Conservation (phyloP, 23 tunicate species). For the Aplidium turbinatum region DNA sequence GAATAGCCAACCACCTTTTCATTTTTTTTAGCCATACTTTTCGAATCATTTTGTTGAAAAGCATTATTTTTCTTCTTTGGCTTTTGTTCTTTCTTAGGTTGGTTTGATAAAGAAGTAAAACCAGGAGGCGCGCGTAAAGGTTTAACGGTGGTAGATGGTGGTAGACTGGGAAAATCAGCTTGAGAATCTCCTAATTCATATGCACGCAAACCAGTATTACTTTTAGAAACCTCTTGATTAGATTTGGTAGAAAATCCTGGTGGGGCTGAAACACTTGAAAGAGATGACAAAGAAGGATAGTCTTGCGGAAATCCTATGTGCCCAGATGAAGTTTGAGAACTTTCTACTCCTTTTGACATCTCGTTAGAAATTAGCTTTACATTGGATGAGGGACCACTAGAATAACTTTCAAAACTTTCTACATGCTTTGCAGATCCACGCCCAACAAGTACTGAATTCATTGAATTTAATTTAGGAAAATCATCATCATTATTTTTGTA, state of each 20-base stretch:
- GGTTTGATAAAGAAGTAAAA: neutral
- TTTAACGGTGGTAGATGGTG: neutral
- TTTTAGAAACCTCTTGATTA: neutral
- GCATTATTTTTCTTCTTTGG: neutral
- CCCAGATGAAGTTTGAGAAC: no score
- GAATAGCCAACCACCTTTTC: neutral
- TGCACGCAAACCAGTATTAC: no score
- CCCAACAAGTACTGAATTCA: constrained; percentile 31
- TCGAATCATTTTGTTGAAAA: neutral
- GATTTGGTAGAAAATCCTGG: constrained; percentile 41
- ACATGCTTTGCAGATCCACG: constrained; percentile 36
- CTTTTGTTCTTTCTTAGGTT: neutral
- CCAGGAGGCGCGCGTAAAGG: constrained; percentile 39
- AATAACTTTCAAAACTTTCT: constrained; percentile 28
- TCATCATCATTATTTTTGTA: constrained; percentile 11
- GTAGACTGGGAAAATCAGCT: neutral
- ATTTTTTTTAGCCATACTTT: neutral
- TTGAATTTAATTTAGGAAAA: constrained; percentile 26
- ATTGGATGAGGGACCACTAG: neutral
- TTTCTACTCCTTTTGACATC: neutral
- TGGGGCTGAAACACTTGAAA: constrained; percentile 22
- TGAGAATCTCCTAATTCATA: neutral
- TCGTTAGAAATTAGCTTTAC: constrained; percentile 10
- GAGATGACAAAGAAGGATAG: constrained; percentile 25
- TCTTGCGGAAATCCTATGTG: neutral